Evolutionary conservation across 2,113 vertebrate species (phyloP).

Genomic region (Actenoides hombroni): DNA sequence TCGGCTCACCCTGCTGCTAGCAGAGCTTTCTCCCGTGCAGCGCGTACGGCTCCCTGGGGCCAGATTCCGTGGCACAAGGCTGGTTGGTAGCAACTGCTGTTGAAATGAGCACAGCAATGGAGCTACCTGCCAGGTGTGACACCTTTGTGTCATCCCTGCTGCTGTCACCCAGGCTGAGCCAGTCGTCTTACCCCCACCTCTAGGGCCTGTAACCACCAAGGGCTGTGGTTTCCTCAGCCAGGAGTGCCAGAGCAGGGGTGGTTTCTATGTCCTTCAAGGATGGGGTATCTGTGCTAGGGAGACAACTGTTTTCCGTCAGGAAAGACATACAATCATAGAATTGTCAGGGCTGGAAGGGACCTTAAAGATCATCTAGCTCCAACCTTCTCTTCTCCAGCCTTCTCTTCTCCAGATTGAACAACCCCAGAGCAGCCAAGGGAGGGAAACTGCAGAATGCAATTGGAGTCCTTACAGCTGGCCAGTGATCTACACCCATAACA

Average conservation of each 20-base stretch:
- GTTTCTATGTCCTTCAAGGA: not conserved
- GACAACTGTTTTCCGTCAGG: not conserved
- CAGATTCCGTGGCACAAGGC: not conserved
- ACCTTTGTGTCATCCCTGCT: not conserved
- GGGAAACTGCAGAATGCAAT: not conserved
- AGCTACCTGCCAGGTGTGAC: not conserved
- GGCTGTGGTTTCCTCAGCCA: accelerated
- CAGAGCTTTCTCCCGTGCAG: not conserved
- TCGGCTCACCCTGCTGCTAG: not conserved
- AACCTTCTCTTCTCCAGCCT: no score
- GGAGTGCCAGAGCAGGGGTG: not conserved
- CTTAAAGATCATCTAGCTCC: no score
- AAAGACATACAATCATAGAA: not conserved
- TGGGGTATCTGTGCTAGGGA: not conserved
- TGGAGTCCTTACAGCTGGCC: not conserved
- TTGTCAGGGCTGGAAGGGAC: no score
- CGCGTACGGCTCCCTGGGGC: accelerated
- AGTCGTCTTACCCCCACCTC: no score
- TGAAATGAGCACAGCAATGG: not conserved
- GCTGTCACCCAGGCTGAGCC: not conserved
- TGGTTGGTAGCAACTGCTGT: not conserved
- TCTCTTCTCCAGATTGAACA: not conserved
- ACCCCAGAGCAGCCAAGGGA: not conserved
- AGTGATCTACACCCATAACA: accelerated
- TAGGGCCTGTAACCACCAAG: accelerated